Conservation (phyloP, 2,113 vertebrate species). For the Thomomys bottae region DNA sequence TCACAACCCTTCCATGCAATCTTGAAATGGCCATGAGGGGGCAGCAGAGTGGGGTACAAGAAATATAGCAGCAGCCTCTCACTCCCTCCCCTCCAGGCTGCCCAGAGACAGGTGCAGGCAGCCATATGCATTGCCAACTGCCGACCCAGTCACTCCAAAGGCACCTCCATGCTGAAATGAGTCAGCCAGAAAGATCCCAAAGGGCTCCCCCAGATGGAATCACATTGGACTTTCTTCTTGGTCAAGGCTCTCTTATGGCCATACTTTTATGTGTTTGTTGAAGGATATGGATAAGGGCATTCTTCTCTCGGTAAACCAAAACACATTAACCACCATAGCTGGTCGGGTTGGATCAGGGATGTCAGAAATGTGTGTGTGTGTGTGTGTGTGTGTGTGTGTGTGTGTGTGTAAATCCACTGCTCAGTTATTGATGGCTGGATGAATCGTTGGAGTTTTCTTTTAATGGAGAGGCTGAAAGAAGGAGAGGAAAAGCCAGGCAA, state of each 20-base stretch:
- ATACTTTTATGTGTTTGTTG: not conserved
- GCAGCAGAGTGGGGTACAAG: slow-evolving; percentile 50
- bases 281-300: not conserved
- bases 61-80: too few relatives aligned
- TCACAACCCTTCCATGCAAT: not conserved
- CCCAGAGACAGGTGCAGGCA: accelerated
- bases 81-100: not conserved
- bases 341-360: too few relatives aligned
- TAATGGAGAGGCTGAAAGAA: not conserved
- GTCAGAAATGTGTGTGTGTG: not conserved
- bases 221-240: not conserved
- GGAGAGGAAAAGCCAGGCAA: too few relatives aligned
- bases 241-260: not conserved
- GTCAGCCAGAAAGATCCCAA: not conserved
- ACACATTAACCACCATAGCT: not conserved
- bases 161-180: not conserved
- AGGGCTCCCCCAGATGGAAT: not conserved
- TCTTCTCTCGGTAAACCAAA: slow-evolving; percentile 23
- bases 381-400: too few relatives aligned
- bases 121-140: not conserved
- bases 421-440: not conserved
- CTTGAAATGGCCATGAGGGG: not conserved
- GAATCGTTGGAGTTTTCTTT: not conserved
- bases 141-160: not conserved
- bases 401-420: not conserved